Conservation (phyloP, 2,888 invertebrate species). For the Argyra leucocephala region DNA sequence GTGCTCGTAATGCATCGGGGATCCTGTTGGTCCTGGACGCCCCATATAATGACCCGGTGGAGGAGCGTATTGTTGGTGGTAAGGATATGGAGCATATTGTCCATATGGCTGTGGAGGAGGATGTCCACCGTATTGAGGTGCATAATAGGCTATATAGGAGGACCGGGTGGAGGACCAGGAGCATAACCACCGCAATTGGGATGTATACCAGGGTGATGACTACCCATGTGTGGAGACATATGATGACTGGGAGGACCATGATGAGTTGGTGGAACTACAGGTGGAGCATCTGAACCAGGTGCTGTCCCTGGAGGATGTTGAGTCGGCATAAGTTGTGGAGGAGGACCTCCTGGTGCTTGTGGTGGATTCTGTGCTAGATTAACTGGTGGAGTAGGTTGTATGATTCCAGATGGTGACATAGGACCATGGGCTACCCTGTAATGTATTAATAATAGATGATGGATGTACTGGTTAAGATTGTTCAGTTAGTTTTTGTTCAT, state of each 20-base stretch:
- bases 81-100: slow-evolving; percentile 39
- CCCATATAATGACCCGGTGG: slow-evolving; percentile 37
- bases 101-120: slow-evolving; percentile 39
- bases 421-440: slow-evolving; percentile 17
- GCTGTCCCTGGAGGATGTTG: slow-evolving; percentile 11
- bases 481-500: neutral
- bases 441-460: neutral
- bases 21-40: slow-evolving; percentile 29
- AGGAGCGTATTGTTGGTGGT: slow-evolving; percentile 41
- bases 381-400: slow-evolving; percentile 13
- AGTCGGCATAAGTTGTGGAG: slow-evolving; percentile 7
- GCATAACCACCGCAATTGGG: slow-evolving; percentile 40
- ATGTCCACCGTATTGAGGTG: slow-evolving; percentile 41
- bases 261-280: slow-evolving; percentile 28
- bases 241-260: slow-evolving; percentile 29
- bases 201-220: slow-evolving; percentile 35
- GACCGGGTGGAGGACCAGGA: slow-evolving; percentile 36
- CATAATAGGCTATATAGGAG: slow-evolving; percentile 40
- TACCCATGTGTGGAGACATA: slow-evolving; percentile 36
- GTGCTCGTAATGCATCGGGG: slow-evolving; percentile 26
- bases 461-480: neutral
- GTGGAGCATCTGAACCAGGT: slow-evolving; percentile 18
- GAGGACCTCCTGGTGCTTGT: slow-evolving; percentile 15
- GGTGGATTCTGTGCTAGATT: slow-evolving; percentile 18
- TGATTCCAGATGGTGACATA: slow-evolving; percentile 18